Conservation (phyloP, 2,888 invertebrate species). For the Hirtodrosophila cameraria region DNA sequence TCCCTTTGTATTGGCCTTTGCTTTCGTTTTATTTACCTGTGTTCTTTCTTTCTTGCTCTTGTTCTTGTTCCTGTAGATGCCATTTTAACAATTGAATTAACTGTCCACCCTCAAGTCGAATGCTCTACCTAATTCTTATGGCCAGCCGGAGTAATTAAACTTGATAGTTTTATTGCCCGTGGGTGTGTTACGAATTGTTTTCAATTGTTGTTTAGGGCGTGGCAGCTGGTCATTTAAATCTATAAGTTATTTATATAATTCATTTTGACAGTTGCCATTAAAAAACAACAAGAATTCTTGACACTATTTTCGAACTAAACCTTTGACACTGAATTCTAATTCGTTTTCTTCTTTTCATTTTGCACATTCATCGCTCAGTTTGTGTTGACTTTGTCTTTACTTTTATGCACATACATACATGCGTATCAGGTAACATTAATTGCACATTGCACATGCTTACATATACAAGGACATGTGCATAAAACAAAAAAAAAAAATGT, state of each 20-base stretch:
- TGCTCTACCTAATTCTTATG: conserved; percentile 7
- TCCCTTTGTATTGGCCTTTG: not conserved
- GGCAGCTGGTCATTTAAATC: conserved; percentile 1
- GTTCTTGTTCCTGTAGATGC: conserved; percentile 10
- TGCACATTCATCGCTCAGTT: conserved; percentile 1
- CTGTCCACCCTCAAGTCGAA: conserved; percentile 2
- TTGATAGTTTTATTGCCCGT: conserved; percentile 16
- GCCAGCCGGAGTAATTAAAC: conserved; percentile 36
- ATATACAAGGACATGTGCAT: conserved; percentile 37
- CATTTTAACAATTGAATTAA: conserved; percentile 5
- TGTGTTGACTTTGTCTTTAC: conserved; percentile 22
- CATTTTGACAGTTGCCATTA: no score
- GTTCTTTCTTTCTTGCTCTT: conserved; percentile 10
- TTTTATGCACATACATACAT: conserved; percentile 3
- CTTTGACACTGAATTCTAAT: conserved; percentile 35
- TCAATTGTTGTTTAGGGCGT: conserved; percentile 10
- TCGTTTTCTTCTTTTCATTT: not conserved
- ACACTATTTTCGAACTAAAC: not conserved
- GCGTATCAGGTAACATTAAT: conserved; percentile 48
- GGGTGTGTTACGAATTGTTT: conserved; percentile 9
- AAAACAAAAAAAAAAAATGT: conserved; percentile 6
- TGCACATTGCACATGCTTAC: conserved; percentile 22
- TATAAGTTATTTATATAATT: no score
- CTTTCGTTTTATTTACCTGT: not conserved
- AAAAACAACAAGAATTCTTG: no score